Conservation (phyloP, 2,888 invertebrate species). For the Elgonia sp. region DNA sequence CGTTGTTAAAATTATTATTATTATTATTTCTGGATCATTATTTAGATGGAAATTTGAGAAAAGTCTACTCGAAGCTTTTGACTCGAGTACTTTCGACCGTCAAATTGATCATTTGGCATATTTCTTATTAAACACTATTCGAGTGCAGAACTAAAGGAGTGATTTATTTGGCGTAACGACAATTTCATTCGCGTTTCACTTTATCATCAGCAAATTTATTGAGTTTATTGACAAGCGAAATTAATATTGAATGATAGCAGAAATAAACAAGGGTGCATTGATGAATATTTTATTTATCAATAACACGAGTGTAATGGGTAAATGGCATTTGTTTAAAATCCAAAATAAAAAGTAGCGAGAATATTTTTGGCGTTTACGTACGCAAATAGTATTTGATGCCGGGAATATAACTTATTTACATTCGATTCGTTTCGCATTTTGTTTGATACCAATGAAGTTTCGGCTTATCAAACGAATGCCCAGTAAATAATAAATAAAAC, state of each 20-base stretch:
- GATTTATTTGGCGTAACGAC: neutral
- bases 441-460: neutral
- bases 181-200: neutral
- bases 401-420: neutral
- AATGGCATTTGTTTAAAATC: neutral
- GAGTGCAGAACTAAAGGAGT: neutral
- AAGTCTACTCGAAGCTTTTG: neutral
- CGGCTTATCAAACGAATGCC: slow-evolving; percentile 8
- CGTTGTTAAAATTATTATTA: neutral
- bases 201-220: neutral
- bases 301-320: neutral
- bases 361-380: neutral
- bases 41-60: neutral
- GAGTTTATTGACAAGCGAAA: neutral
- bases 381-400: neutral
- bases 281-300: slow-evolving; percentile 14
- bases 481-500: slow-evolving; percentile 36
- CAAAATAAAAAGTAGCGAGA: neutral
- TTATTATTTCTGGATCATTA: slow-evolving; percentile 14
- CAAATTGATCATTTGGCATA: slow-evolving; percentile 28
- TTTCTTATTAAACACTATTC: slow-evolving; percentile 9
- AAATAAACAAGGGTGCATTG: slow-evolving; percentile 5
- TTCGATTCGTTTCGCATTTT: neutral
- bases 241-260: slow-evolving; percentile 2
- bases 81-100: neutral